Percentiles rank a stretch among this genome's conserved stretches.
phyloP scores from a whole-genome alignment of 2,113 vertebrate species.

The Chaetops frenatus region DNA sequence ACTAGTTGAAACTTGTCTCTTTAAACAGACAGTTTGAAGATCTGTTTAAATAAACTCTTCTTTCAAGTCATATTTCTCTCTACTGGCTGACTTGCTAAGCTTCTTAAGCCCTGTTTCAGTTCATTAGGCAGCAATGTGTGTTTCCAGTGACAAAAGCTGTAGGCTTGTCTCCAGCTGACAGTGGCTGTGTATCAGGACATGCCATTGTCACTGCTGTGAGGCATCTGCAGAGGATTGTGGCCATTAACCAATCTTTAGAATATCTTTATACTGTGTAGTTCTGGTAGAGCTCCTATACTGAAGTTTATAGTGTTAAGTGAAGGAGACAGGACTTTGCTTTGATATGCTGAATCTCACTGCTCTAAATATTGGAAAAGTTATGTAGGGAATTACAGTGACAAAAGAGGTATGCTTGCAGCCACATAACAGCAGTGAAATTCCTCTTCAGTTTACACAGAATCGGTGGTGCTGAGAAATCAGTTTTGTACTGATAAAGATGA shows the following conservation, averaged over 20 bases:
- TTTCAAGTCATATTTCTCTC: not conserved
- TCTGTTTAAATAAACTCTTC: not conserved
- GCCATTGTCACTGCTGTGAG: not conserved
- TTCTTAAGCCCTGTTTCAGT: not conserved
- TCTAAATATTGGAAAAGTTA: not conserved
- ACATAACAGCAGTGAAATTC: not conserved
- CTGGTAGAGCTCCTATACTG: not conserved
- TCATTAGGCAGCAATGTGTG: not conserved
- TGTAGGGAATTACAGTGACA: not conserved
- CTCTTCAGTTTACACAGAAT: not conserved
- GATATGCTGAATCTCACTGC: not conserved
- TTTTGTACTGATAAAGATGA: not conserved
- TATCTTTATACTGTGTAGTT: not conserved
- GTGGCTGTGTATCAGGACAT: rapidly evolving
- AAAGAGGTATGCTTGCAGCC: not conserved
- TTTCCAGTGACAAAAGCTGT: not conserved
- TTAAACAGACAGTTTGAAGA: not conserved
- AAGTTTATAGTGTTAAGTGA: not conserved
- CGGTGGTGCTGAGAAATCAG: not conserved
- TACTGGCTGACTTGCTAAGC: not conserved
- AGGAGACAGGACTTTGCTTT: not conserved
- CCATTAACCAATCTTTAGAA: not conserved
- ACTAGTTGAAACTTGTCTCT: not conserved
- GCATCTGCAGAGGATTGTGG: not conserved
- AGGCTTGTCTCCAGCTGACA: not conserved